Conservation (phyloP, 1,140 invertebrate genomes). For the Cherax destructor region DNA sequence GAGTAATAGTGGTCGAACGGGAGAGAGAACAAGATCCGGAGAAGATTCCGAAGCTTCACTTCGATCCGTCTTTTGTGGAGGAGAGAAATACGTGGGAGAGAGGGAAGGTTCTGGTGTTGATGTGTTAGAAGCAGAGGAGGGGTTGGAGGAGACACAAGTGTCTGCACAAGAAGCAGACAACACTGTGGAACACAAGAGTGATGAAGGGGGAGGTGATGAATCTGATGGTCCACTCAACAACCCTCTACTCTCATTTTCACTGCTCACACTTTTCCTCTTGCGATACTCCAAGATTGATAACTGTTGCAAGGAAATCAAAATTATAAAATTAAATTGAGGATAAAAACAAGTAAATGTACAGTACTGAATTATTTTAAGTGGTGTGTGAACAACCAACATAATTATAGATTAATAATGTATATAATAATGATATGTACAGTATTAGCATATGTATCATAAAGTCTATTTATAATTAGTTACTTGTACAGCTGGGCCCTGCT, state of each 20-base stretch:
- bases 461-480: too few relatives aligned
- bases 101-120: conserved; percentile 59
- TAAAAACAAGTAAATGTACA: neutral
- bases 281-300: conserved; percentile 69
- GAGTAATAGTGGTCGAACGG: conserved; percentile 29
- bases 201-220: conserved; percentile 73
- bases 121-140: neutral
- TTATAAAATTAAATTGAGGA: neutral
- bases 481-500: too few relatives aligned
- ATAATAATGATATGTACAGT: neutral
- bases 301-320: conserved; percentile 3
- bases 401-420: neutral
- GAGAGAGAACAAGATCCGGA: conserved; percentile 57
- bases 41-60: conserved; percentile 22
- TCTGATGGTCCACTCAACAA: conserved; percentile 73
- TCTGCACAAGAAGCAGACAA: neutral
- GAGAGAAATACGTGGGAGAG: conserved; percentile 57
- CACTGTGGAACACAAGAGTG: neutral
- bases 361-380: too few relatives aligned
- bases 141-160: neutral
- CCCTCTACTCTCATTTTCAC: conserved; percentile 24
- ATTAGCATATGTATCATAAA: too few relatives aligned
- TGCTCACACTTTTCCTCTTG: conserved; percentile 57
- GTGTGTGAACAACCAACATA: neutral
- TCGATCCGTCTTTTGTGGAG: neutral